Base-by-base conservation (phyloP, 1,140 invertebrate genomes). In the Lucilia sericata region DNA sequence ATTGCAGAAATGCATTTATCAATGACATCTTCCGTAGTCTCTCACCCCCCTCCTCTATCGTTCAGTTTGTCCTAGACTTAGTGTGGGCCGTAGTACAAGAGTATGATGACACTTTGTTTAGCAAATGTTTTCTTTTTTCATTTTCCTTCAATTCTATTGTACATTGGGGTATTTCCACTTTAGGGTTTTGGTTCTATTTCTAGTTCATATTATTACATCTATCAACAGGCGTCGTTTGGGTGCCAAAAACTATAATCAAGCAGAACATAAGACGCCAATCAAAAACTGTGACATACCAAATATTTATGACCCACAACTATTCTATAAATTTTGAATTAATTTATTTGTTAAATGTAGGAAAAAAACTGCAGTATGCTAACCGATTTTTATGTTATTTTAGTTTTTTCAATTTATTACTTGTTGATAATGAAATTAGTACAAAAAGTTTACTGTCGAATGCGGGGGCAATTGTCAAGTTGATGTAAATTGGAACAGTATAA, bases 1-100 rank as follows among this genome's bases (percentile, higher is more conserved):
- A 70, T 70, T 70, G 65, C 65, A 70, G 21, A 70, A 70, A 70
- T 70, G 19, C 65, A 70, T 70, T 70, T 70, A 70, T 70, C 65
- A 21, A 7, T 21, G 65, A 21, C 9, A 70, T 19, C 19, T 42
- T 60, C 42, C 42, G 7, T 42, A n/a, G 19, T 21, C n/a, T 2
- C 8, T 21, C 55, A 2, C 65, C 65, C 5, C 19, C 55, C 7
- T 7, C 13, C 55, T 14, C 10, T 14, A 17, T 0, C 55, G 13
- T 60, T 21, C n/a, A 19, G 21, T 70, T 19, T n/a, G n/a, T 12
- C 14, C 25, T 2, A 21, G 65, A n/a, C 65, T 12, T 7, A 70
- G n/a, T 70, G 65, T 21, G 65, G 19, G 5, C 21, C 42, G 42
- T 42, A 10, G 5, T 42, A 70, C 65, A 8, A 70, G 4, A 19